Conservation (phyloP, 2,113 vertebrate species). For the Coracopsis vasa region DNA sequence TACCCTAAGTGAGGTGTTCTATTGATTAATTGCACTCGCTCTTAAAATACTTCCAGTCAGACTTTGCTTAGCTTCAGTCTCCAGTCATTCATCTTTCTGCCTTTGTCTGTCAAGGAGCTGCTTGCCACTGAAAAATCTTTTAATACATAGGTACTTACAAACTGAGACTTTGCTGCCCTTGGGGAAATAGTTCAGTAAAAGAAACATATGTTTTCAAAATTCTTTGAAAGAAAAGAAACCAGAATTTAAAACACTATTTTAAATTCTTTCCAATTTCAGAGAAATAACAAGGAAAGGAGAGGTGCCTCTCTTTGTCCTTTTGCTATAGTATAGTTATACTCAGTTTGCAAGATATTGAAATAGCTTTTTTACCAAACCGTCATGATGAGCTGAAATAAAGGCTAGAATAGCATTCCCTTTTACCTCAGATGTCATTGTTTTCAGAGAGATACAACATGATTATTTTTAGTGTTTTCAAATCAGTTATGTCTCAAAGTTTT, state of each 20-base stretch:
- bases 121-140: constrained; percentile 18
- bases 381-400: not conserved
- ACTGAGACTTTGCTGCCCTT: not conserved
- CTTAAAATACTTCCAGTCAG: constrained; percentile 48
- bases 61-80: constrained; percentile 26
- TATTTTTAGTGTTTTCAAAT: not conserved
- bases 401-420: not conserved
- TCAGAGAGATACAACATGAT: not conserved
- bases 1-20: constrained; percentile 29
- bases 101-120: constrained; percentile 38
- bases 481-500: not conserved
- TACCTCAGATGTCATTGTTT: not conserved
- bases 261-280: not conserved
- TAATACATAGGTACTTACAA: not conserved
- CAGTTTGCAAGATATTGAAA: not conserved
- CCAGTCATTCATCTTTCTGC: constrained; percentile 23
- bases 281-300: not conserved
- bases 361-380: not conserved
- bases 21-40: constrained; percentile 45
- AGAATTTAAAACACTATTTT: not conserved
- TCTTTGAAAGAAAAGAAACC: not conserved
- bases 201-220: not conserved
- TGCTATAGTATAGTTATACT: not conserved
- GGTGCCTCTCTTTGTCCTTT: not conserved
- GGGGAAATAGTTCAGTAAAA: not conserved